Base-by-base conservation (phyloP, 2,113 vertebrate genomes). In the Pithys albifrons region DNA sequence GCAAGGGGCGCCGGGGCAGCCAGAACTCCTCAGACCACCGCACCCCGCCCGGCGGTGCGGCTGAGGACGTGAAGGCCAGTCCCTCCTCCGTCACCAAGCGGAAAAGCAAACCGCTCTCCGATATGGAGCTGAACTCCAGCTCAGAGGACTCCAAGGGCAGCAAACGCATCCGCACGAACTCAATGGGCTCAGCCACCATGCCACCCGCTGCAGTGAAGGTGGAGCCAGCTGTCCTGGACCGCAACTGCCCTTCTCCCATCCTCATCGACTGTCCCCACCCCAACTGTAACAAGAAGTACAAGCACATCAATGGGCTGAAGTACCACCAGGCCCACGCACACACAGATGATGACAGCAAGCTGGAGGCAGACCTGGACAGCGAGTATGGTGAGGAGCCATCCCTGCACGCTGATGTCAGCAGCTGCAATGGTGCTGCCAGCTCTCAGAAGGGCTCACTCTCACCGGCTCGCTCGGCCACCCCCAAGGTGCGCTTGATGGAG, bases 81-180 rank as follows among this genome's bases (percentile, higher is more conserved):
- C 99, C 99, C 8, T 99, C 99, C 7, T 99, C 99, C 0, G 97
- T 98, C 76, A 99, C 98, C 91, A 99, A 99, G 97, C 97, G 99
- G 48, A 99, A 99, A 97, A 98, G 96, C 97, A 99, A 99, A 87
- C 99, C 99, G 24, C 97, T 99, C 89, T 99, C 99, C 0, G 99
- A 99, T 93, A 99, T 99, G 98, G 99, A 99, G 90, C 99, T 99
- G n/a, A 99, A 99, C 96, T 99, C 99, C n/a, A 99, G 99, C 96
- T 99, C 99, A 0, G 99, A 99, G 98, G 99, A 99, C 97, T 99
- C 98, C 88, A 99, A 99, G 98, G 99, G 99, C 96, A 99, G 99
- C 98, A 99, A 99, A 93, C 98, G 99, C 45, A 99, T 99, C 97
- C 98, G 99, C 88, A 99, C 99, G 6, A 99, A 99, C 95, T 99